Percentiles rank a stretch among this genome's conserved stretches.
phyloP scores from a whole-genome alignment of 2,113 vertebrate genomes.

The Mobula birostris region DNA sequence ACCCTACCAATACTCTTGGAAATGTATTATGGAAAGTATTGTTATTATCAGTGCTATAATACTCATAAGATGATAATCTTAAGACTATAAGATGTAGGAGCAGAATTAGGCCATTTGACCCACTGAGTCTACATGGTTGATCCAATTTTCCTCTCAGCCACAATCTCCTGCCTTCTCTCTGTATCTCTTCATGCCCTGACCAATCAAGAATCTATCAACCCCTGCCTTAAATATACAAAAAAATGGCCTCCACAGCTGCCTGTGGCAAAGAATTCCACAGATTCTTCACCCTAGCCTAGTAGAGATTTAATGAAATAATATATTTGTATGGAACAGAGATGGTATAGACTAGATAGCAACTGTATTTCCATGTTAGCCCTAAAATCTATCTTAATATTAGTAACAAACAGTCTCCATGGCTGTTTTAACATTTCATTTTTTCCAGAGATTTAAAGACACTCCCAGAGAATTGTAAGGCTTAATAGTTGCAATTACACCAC shows the following conservation, averaged over 20 bases:
- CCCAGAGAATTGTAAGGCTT: neutral
- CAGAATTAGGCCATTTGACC: no score
- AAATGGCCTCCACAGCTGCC: no score
- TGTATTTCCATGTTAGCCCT: neutral
- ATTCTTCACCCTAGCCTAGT: neutral
- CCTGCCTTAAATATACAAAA: no score
- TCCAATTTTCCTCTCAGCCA: no score
- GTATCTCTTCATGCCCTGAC: no score
- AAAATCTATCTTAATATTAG: neutral
- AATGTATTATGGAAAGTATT: neutral
- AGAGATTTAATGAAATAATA: neutral
- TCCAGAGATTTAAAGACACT: neutral
- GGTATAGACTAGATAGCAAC: neutral
- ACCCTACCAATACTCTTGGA: neutral
- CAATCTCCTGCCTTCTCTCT: no score
- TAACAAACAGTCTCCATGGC: neutral
- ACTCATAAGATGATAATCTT: neutral
- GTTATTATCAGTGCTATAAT: neutral
- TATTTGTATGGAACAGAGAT: neutral
- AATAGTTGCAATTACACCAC: neutral
- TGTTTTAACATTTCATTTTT: neutral
- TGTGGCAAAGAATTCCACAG: no score
- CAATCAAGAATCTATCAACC: no score
- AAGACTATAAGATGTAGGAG: no score
- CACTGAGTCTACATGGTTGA: no score